Evolutionary conservation across 2,797 vertebrate genomes (phyloP).

Genomic region (Aphelocoma californica): DNA sequence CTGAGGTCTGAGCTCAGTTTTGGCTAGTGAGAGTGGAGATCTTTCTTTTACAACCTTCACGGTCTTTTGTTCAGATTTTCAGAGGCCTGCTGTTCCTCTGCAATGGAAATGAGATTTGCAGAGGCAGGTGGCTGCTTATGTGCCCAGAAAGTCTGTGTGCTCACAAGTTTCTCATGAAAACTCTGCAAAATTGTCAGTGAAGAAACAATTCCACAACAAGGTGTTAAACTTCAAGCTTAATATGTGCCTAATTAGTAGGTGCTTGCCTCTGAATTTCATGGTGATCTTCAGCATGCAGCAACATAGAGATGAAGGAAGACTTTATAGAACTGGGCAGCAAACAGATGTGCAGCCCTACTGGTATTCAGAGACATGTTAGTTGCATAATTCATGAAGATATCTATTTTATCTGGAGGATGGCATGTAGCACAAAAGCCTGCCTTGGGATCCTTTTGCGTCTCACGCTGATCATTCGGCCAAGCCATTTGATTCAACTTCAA

Average conservation of each 20-base stretch:
- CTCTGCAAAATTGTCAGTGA: not conserved
- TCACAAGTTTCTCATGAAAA: not conserved
- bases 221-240: not conserved
- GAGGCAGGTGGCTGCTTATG: not conserved
- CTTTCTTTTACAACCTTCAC: not conserved
- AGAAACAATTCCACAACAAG: not conserved
- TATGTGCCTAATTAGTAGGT: not conserved
- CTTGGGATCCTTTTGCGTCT: not conserved
- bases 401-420: not conserved
- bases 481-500: not conserved
- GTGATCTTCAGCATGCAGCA: not conserved
- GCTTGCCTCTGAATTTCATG: not conserved
- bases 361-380: not conserved
- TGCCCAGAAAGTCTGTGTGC: not conserved
- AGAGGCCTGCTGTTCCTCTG: not conserved
- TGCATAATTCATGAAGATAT: not conserved
- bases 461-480: not conserved
- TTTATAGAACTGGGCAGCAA: not conserved
- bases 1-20: not conserved
- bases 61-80: not conserved
- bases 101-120: not conserved
- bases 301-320: not conserved
- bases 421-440: not conserved
- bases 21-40: not conserved
- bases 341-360: not conserved